Evolutionary conservation across 1,140 invertebrate species (phyloP).

Genomic region (Bacillus rossius): DNA sequence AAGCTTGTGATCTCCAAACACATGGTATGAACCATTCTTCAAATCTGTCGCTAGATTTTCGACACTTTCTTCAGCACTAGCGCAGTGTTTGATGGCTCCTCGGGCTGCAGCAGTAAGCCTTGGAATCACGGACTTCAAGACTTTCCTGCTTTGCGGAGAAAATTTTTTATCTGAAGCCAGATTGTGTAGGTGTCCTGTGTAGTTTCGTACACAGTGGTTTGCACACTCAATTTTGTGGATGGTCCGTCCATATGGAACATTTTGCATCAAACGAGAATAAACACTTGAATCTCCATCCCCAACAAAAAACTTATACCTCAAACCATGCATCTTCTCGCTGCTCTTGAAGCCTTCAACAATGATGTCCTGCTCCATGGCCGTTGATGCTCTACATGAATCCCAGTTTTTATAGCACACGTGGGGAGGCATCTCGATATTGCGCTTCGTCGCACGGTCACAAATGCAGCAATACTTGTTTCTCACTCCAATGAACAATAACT

Average conservation of each 20-base stretch:
- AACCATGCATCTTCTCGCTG: constrained; percentile 33
- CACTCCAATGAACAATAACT: constrained; percentile 38
- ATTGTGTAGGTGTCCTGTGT: no score
- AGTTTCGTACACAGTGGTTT: background rate
- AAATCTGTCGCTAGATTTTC: no score
- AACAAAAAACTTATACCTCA: constrained; percentile 39
- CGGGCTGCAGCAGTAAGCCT: no score
- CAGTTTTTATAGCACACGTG: constrained; percentile 37
- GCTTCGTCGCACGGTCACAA: constrained; percentile 27
- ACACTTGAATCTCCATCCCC: constrained; percentile 43
- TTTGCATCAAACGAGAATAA: constrained; percentile 19
- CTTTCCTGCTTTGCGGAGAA: no score
- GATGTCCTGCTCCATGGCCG: constrained; percentile 39
- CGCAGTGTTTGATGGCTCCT: no score
- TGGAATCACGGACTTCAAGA: no score
- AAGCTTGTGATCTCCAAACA: no score
- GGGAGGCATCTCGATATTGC: constrained; percentile 4
- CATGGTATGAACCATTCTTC: no score
- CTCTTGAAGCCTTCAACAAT: constrained; percentile 39
- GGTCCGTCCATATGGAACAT: background rate
- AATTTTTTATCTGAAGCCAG: no score
- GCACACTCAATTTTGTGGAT: background rate
- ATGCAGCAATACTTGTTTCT: constrained; percentile 39
- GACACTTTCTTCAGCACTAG: no score
- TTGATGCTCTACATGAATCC: constrained; percentile 20